Evolutionary conservation across 2,888 invertebrate species (phyloP), one percentile per base, ranked within the genome.

Genomic region (Aleiodes testaceus): DNA sequence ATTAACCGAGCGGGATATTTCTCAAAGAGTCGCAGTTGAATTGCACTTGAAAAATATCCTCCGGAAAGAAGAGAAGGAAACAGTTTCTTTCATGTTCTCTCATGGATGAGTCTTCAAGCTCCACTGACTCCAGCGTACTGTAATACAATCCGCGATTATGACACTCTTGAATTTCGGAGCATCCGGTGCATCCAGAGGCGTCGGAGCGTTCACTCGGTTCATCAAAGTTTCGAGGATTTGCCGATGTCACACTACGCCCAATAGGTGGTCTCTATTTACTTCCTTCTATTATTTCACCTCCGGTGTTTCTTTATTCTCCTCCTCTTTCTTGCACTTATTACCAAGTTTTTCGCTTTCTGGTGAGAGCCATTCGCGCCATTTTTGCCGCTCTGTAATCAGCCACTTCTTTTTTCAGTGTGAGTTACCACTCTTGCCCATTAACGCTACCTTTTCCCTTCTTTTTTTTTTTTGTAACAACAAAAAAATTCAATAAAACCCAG

Each of bases 301-400:
- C 64, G 20, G 14, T 61, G 9, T 47, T 68, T 50, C 42, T 36
- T 12, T 30, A 30, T 26, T 53, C 50, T 14, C 36, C 18, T 47
- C 63, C 55, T 36, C 14, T 30, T 47, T 18, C 61, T 69, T 71
- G 63, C 66, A 69, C 69, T 73, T 61, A 63, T 52, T 66, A 69
- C 59, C 74, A 5, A 36, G 74, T 72, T 78, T 77, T 73, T 72
- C 75, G 76, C 77, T 72, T 73, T 72, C 63, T 64, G 74, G 75
- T 18, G 42, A 59, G 59, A 59, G 47, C 52, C 75, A 71, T 67
- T 72, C 45, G 45, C 18, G 36, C 72, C 72, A 73, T 79, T 77
- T 77, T 74, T 74, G 74, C 80, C 80, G 81, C 80, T 81, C 81
- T 81, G 79, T 83, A 84, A 85, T 86, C 85, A 81, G 77, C 36